Base-by-base conservation (phyloP, 2,113 vertebrate species). In the Catharus minimus region DNA sequence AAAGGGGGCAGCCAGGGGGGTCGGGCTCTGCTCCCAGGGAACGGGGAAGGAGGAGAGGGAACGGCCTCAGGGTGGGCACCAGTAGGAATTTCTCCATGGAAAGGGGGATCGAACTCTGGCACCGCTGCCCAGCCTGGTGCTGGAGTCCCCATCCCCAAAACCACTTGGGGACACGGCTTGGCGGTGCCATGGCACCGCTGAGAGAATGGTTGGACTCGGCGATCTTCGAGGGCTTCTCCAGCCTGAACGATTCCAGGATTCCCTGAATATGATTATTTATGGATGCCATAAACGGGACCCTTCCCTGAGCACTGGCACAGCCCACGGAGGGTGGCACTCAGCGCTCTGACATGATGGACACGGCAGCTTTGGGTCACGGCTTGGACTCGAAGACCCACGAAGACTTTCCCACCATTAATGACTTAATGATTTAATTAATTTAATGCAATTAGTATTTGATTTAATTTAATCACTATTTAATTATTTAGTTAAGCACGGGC, bases 231-330 rank as follows among this genome's bases (percentile, higher is more conserved):
- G 13, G 13, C 33, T 80, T 67, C 47, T 57, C 53, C 52, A 14
- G 6, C 33, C n/a, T 1, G 22, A 7, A 4, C 1, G 1, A 28
- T 14, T 22, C n/a, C n/a, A n/a, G n/a, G n/a, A n/a, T n/a, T n/a
- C n/a, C n/a, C n/a, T n/a, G n/a, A n/a, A n/a, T n/a, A n/a, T n/a
- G n/a, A n/a, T n/a, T 7, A 20, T 18, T 13, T 39, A 11, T 28
- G 19, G 55, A 24, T 2, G 9, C 49, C 67, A 6, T 10, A 4
- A 18, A 7, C 6, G 4, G 12, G 21, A n/a, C 13, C 14, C n/a
- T n/a, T n/a, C n/a, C n/a, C 11, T 8, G 24, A 24, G 32, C 2
- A 1, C 27, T 9, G 56, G 4, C 47, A 18, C 11, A 7, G 24
- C 38, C 18, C 30, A 1, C 8, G 8, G 24, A 12, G 3, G 4